Conservation (phyloP, 2,888 invertebrate genomes). For the Thymelicus lineola region DNA sequence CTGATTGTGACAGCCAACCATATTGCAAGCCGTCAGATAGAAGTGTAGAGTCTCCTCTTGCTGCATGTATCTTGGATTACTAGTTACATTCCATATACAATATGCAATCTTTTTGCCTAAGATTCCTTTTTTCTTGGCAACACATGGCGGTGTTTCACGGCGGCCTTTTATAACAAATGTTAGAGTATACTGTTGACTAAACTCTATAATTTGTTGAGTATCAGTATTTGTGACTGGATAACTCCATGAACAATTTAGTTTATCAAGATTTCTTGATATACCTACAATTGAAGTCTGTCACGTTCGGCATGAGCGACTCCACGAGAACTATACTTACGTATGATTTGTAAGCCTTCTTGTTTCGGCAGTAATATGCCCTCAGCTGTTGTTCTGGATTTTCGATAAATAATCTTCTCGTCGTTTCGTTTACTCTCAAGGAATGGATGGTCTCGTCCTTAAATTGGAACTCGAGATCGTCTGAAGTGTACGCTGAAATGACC, state of each 20-base stretch:
- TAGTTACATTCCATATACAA: slow-evolving; percentile 64
- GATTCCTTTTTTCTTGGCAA: slow-evolving; percentile 48
- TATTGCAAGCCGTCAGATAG: slow-evolving; percentile 84
- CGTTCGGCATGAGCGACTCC: slow-evolving; percentile 85
- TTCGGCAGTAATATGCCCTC: slow-evolving; percentile 83
- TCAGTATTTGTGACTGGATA: slow-evolving; percentile 75
- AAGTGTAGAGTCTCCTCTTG: slow-evolving; percentile 82
- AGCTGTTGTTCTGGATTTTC: slow-evolving; percentile 81
- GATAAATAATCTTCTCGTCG: slow-evolving; percentile 85
- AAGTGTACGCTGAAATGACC: slow-evolving; percentile 61
- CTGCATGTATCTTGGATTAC: slow-evolving; percentile 73
- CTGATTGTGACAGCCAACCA: slow-evolving; percentile 83
- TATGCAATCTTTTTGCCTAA: slow-evolving; percentile 48
- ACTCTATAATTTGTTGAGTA: no score
- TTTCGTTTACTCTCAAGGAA: slow-evolving; percentile 85
- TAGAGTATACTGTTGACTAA: slow-evolving; percentile 60
- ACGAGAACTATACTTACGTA: slow-evolving; percentile 66
- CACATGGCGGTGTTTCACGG: slow-evolving; percentile 52
- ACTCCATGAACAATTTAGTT: slow-evolving; percentile 90
- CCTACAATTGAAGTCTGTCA: slow-evolving; percentile 90
- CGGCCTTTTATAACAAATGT: slow-evolving; percentile 59
- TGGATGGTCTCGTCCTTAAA: slow-evolving; percentile 48
- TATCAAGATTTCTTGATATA: slow-evolving; percentile 89
- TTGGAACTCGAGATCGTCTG: slow-evolving; percentile 76
- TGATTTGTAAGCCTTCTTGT: slow-evolving; percentile 57